Conservation (phyloP, 2,113 vertebrate genomes). For the Manacus vitellinus region DNA sequence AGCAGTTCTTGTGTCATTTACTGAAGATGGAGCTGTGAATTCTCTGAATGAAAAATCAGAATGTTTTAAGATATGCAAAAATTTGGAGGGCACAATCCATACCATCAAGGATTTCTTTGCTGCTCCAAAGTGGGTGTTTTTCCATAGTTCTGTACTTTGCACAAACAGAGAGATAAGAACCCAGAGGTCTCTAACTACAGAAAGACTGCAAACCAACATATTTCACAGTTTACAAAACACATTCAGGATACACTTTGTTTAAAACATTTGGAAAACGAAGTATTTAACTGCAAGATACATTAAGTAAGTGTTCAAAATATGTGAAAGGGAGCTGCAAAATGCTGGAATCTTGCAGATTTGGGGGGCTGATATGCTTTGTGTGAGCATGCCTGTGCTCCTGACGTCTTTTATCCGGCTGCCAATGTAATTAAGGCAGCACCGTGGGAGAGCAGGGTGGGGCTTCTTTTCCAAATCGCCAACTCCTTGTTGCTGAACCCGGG, state of each 20-base stretch:
- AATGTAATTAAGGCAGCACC: background rate
- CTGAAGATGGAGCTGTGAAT: background rate
- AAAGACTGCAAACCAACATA: background rate
- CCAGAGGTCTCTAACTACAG: background rate
- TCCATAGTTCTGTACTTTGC: background rate
- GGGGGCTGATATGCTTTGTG: background rate
- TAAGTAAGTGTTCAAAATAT: background rate
- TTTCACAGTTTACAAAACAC: background rate
- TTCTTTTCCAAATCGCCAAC: background rate
- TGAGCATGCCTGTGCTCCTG: background rate
- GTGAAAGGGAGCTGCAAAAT: constrained; percentile 11
- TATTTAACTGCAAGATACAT: background rate
- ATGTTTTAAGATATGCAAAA: constrained; percentile 3
- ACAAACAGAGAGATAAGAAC: background rate
- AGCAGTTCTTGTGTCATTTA: background rate
- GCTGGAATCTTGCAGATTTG: background rate
- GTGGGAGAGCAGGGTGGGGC: background rate
- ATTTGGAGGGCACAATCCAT: background rate
- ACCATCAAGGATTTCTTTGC: background rate
- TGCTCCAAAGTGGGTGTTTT: background rate
- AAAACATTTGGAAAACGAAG: background rate
- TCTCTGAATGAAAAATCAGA: constrained; percentile 5
- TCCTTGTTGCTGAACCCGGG: background rate
- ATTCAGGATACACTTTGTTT: background rate
- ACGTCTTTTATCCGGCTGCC: background rate